Conservation (phyloP, 2,888 invertebrate genomes). For the Hirtodrosophila histrioides region DNA sequence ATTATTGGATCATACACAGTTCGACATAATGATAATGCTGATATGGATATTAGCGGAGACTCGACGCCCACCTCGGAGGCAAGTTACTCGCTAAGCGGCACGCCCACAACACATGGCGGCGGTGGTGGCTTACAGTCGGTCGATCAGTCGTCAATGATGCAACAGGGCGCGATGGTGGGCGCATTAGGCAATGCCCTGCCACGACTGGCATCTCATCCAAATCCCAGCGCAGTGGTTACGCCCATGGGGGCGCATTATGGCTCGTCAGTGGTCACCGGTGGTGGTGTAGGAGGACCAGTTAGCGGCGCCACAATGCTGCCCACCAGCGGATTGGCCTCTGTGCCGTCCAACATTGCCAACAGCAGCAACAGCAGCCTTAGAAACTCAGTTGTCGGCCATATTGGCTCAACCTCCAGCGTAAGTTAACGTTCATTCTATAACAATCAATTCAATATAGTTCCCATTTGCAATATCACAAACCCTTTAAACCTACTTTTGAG, state of each 20-base stretch:
- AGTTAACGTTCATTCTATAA: constrained; percentile 21
- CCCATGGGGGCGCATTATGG: constrained; percentile 47
- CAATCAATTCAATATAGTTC: too few relatives aligned
- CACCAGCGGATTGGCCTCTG: constrained; percentile 76
- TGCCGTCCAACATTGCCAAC: constrained; percentile 63
- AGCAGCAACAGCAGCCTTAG: constrained; percentile 71
- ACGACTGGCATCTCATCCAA: constrained; percentile 85
- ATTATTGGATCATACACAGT: constrained; percentile 43
- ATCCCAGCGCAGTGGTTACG: constrained; percentile 59
- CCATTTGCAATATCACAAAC: too few relatives aligned
- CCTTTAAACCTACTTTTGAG: too few relatives aligned
- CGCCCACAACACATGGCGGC: constrained; percentile 81
- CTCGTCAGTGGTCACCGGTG: constrained; percentile 35
- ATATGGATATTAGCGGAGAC: constrained; percentile 97
- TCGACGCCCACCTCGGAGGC: constrained; percentile 94
- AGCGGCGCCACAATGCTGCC: constrained; percentile 80
- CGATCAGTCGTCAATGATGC: constrained; percentile 81
- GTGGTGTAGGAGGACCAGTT: constrained; percentile 67
- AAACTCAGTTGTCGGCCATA: constrained; percentile 72
- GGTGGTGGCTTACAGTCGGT: constrained; percentile 42
- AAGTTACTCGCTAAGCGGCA: constrained; percentile 86
- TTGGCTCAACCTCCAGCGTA: constrained; percentile 73
- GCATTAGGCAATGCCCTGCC: constrained; percentile 85
- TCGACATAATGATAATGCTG: constrained; percentile 87
- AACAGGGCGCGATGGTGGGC: constrained; percentile 63